Percentiles rank a stretch among this genome's conserved stretches.
Conservation (phyloP, 2,888 invertebrate genomes). For the Gerosis bhagava region DNA sequence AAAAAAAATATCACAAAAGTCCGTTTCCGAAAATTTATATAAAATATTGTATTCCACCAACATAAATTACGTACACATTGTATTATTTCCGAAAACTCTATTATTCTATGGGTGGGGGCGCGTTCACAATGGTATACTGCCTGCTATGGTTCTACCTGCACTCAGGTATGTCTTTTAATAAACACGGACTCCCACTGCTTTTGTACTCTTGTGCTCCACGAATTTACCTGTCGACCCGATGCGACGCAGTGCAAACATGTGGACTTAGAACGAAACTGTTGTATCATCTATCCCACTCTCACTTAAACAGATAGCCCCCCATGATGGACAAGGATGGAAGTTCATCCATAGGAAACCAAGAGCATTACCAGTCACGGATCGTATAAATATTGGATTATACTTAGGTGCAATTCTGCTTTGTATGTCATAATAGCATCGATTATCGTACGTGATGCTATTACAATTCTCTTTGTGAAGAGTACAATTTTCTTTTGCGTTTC, state of each 20-base stretch:
- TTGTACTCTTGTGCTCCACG: no score
- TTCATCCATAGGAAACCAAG: constrained; percentile 38
- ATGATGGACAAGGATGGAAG: constrained; percentile 37
- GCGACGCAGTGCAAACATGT: constrained; percentile 65
- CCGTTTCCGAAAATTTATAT: constrained; percentile 68
- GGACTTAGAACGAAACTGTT: constrained; percentile 47
- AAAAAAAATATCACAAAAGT: constrained; percentile 49
- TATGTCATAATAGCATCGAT: constrained; percentile 79
- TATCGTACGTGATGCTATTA: constrained; percentile 80
- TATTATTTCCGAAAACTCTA: constrained; percentile 78
- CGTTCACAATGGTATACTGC: constrained; percentile 64
- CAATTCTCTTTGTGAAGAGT: constrained; percentile 63
- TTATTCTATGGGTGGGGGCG: constrained; percentile 65
- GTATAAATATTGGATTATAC: constrained; percentile 80
- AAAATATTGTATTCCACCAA: constrained; percentile 65
- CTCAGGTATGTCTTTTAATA: constrained; percentile 72
- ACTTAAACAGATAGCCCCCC: constrained; percentile 18
- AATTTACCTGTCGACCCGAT: constrained; percentile 70
- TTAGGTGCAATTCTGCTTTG: constrained; percentile 75
- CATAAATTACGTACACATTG: constrained; percentile 79
- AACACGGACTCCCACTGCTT: constrained; percentile 67
- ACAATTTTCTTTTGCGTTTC: constrained; percentile 61
- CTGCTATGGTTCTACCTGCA: constrained; percentile 74
- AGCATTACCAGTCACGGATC: constrained; percentile 65
- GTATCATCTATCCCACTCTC: constrained; percentile 37